Percentiles rank a stretch among this genome's conserved stretches.
phyloP scores from a whole-genome alignment of 1,140 invertebrate genomes.

The Calliopsis andreniformis region DNA sequence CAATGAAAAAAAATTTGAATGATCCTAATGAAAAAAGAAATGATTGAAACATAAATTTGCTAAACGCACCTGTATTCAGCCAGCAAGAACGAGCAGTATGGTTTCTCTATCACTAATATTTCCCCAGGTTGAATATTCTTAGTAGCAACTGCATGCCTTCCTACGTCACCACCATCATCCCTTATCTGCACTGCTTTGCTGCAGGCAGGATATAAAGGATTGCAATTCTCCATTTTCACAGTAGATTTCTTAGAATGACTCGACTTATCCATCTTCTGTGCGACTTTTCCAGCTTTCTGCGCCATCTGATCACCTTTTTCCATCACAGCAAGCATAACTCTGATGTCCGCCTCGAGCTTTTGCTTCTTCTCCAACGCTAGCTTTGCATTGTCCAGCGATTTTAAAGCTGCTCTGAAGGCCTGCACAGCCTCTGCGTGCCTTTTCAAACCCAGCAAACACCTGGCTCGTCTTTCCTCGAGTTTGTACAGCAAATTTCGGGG shows the following conservation, averaged over 20 bases:
- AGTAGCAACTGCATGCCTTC: conserved; percentile 85
- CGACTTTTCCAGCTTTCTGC: conserved; percentile 70
- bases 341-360: conserved; percentile 86
- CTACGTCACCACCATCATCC: conserved; percentile 78
- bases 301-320: conserved; percentile 81
- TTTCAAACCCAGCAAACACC: conserved; percentile 88
- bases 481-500: conserved; percentile 89
- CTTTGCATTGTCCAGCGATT: conserved; percentile 84
- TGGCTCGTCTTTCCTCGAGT: conserved; percentile 88
- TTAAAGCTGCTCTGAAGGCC: conserved; percentile 85
- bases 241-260: conserved; percentile 59
- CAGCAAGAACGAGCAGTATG: conserved; percentile 88
- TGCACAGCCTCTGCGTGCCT: conserved; percentile 86
- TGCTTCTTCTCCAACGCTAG: conserved; percentile 85
- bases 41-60: no score
- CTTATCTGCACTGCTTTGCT: conserved; percentile 83
- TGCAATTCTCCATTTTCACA: conserved; percentile 75
- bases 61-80: conserved; percentile 81
- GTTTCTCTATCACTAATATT: conserved; percentile 87
- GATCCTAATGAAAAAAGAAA: no score
- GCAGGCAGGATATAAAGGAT: conserved; percentile 82
- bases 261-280: conserved; percentile 64
- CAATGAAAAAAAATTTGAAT: no score
- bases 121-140: conserved; percentile 86
- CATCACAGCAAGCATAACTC: conserved; percentile 88